Evolutionary conservation across 2,888 invertebrate genomes (phyloP), one percentile per base, ranked within the genome.

Genomic region (Antheraea assamensis): DNA sequence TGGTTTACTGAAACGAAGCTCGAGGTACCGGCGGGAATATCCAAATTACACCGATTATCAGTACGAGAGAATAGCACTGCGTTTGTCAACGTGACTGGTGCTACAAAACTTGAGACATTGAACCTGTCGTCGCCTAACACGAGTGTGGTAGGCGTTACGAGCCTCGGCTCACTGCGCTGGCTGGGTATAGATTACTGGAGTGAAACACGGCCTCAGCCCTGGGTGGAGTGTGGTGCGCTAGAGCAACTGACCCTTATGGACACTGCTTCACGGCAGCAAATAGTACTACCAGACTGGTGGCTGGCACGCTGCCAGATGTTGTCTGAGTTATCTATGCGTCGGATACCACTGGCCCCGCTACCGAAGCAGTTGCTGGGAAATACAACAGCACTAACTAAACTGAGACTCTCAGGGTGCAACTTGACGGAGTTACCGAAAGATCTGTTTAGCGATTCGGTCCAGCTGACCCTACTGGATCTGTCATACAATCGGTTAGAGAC

Each of bases 401-500:
- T 77, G 35, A 21, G 64, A 30, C 47, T 79, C 19, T 24, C 27
- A 17, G 3, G 17, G 35, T 75, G 77, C 70, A 52, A 24, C 58
- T 78, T 82, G 72, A 8, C 3, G 10, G 4, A 61, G 66, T 79
- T 87, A 74, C 85, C 85, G 27, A 3, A 19, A 30, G 78, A 70
- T 19, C 78, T 87, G 66, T 77, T 86, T 35, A 76, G 78, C 70
- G 81, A 61, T 61, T 31, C 7, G 64, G 19, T 58, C 0, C 81
- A 84, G 55, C n/a, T 0, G 5, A 2, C 15, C 4, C 1, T 15
- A 10, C 80, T 86, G 24, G 79, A 81, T 71, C 73, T 87, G 24
- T 76, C 80, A 4, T 24, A 74, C 17, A 87, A 87, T 75, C 7
- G 19, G 0, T 79, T 88, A 4, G 42, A 13, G 8, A n/a, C 31